Percentiles rank a stretch among this genome's conserved stretches.
These are phyloP conservation scores for Zaprionus ghesquierei DNA, from an alignment of 1,140 invertebrate species.

Conservation along the genomic window DNA sequence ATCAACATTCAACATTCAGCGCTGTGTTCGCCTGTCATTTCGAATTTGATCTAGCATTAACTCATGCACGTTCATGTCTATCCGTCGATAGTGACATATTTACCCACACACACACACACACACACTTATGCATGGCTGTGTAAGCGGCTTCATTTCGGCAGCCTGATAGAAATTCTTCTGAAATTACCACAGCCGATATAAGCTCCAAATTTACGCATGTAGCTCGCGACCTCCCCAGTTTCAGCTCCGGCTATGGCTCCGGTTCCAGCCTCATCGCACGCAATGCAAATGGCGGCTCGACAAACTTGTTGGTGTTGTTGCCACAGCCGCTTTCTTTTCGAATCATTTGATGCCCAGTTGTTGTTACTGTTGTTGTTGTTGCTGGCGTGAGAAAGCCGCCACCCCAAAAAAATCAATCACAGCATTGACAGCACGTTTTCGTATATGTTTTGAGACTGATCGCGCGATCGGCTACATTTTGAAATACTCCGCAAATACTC, in stretches of 20 bases:
- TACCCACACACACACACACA: not conserved
- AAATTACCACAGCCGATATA: constrained; percentile 20
- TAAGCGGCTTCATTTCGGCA: constrained; percentile 11
- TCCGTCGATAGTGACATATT: constrained; percentile 18
- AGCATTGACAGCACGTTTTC: not conserved
- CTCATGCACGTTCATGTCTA: constrained; percentile 17
- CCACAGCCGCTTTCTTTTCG: constrained; percentile 12
- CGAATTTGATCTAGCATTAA: constrained; percentile 53
- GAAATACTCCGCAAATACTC: not conserved
- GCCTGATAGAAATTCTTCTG: constrained; percentile 41
- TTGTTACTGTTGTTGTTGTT: no score
- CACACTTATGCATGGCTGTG: not conserved
- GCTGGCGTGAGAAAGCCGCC: constrained; percentile 3
- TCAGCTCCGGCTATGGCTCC: not conserved
- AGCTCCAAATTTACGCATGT: constrained; percentile 19
- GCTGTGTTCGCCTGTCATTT: constrained; percentile 51
- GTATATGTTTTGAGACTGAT: not conserved
- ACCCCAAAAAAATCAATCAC: not conserved
- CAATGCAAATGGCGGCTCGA: constrained; percentile 10
- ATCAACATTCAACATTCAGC: constrained; percentile 35
- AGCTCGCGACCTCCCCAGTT: not conserved
- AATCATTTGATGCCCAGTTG: no score
- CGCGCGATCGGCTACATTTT: not conserved
- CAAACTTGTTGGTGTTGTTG: not conserved
- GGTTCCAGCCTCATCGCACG: not conserved